Base-by-base conservation (phyloP, 2,113 vertebrate species). In the Vulpes lagopus region DNA sequence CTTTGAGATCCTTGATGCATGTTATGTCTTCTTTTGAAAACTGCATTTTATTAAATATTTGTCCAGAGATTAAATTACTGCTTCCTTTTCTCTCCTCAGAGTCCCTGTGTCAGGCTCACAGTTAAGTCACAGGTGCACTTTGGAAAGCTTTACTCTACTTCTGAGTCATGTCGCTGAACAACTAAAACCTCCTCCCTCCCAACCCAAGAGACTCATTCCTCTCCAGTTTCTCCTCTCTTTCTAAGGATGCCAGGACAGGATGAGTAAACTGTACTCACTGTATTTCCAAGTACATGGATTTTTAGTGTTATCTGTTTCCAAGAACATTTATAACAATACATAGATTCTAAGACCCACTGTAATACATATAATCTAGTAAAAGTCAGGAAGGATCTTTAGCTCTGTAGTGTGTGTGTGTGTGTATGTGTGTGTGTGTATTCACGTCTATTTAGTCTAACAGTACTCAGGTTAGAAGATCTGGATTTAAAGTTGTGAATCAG, bases 131-230 rank as follows among this genome's bases (percentile, higher is more conserved):
- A 74, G 67, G 94, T 94, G 38, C 16, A 62, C 23, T 83, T 94
- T 65, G 15, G 27, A 73, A 85, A 96, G 76, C 55, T 67, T 73
- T 59, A 15, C 12, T 86, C 53, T 38, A 38, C 73, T 74, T 67
- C 87, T 95, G 92, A 90, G 95, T 96, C 88, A 95, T n/a, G 59
- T 65, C 94, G 62, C 65, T 95, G 23, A 83, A 85, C 25, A 88
- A 84, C 49, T 27, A 17, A 64, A 91, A 62, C 55, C 16, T 38
- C 55, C 16, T 38, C 53, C 20, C 43, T 92, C 22, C 64, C 35
- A 14, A 79, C 78, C 43, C 53, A 57, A 71, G 71, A 89, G 43
- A 67, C 71, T 59, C 20, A 74, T 53, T 67, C 3, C 35, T 85
- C 9, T 67, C 32, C 53, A 19, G 43, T 89, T 83, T 88, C 73